phyloP scores from a whole-genome alignment of 1,140 invertebrate species.

The Zaprionus africanus region DNA sequence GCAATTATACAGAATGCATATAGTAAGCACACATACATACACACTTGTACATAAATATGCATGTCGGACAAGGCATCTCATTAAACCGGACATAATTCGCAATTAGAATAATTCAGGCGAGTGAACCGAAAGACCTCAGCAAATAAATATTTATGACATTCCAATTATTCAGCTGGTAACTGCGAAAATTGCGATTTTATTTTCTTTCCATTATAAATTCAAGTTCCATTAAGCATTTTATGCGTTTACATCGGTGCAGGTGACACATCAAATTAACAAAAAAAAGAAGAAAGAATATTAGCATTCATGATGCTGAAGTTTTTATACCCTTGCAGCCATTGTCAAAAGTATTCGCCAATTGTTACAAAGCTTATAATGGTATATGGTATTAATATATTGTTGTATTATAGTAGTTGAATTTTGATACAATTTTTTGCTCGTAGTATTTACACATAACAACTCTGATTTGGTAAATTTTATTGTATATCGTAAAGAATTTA shows the following conservation, averaged over 20 bases:
- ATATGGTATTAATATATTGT: too few relatives aligned
- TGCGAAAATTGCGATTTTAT: neutral
- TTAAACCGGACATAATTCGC: slow-evolving; percentile 6
- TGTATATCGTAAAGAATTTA: too few relatives aligned
- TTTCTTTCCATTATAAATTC: slow-evolving; percentile 12
- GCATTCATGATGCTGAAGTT: too few relatives aligned
- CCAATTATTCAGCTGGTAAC: neutral
- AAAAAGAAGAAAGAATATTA: neutral
- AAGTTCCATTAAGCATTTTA: slow-evolving; percentile 7
- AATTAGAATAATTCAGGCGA: slow-evolving; percentile 9
- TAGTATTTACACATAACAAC: too few relatives aligned
- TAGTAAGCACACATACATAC: too few relatives aligned
- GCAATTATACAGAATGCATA: neutral
- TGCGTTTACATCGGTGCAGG: neutral
- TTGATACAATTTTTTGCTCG: too few relatives aligned
- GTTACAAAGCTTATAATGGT: too few relatives aligned
- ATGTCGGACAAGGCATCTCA: slow-evolving; percentile 5
- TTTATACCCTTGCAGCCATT: too few relatives aligned
- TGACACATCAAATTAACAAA: slow-evolving; percentile 2
- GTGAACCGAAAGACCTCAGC: neutral
- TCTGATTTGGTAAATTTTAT: too few relatives aligned
- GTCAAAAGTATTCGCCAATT: too few relatives aligned
- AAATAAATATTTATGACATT: slow-evolving; percentile 13
- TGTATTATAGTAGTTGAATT: too few relatives aligned
- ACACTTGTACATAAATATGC: neutral